Percentiles rank a stretch among this genome's conserved stretches.
These are phyloP conservation scores for Otolemur crassicaudatus DNA, from an alignment of 2,797 vertebrate species.

Conservation along the genomic window DNA sequence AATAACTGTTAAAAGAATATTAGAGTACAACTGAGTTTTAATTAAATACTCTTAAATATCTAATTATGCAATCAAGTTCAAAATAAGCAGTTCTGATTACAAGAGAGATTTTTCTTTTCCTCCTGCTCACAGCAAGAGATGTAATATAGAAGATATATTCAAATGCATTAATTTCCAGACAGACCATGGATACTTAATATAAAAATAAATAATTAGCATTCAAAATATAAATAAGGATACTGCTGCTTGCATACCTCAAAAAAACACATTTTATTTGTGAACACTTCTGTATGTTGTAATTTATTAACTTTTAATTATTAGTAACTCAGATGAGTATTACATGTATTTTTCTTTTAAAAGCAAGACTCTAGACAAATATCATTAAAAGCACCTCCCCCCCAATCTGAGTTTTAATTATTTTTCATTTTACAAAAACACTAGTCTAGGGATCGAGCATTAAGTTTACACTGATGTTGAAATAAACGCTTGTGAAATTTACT, in stretches of 20 bases:
- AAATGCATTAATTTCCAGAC: slow-evolving; percentile 53
- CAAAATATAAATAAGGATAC: slow-evolving; percentile 13
- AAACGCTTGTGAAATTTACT: background rate
- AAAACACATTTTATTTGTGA: slow-evolving; percentile 8
- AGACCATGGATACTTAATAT: slow-evolving; percentile 22
- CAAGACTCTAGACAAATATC: background rate
- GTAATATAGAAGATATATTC: slow-evolving; percentile 28
- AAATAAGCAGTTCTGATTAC: slow-evolving; percentile 64
- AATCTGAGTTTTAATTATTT: slow-evolving; percentile 6
- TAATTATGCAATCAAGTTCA: slow-evolving; percentile 67
- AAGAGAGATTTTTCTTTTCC: slow-evolving; percentile 7
- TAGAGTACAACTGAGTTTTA: slow-evolving; percentile 65
- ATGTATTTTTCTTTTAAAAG: slow-evolving; percentile 31
- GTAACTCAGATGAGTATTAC: background rate
- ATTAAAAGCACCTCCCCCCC: background rate
- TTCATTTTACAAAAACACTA: slow-evolving; percentile 34
- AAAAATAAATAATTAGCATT: slow-evolving; percentile 32
- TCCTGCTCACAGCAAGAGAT: slow-evolving; percentile 49
- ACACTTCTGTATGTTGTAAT: slow-evolving; percentile 15
- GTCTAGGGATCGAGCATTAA: background rate
- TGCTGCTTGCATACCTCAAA: background rate
- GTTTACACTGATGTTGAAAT: background rate
- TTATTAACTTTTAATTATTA: background rate
- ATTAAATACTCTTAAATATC: slow-evolving; percentile 68
- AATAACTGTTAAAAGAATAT: slow-evolving; percentile 67